Conservation (phyloP, 2,888 invertebrate genomes). For the Octonoba sinensis region DNA sequence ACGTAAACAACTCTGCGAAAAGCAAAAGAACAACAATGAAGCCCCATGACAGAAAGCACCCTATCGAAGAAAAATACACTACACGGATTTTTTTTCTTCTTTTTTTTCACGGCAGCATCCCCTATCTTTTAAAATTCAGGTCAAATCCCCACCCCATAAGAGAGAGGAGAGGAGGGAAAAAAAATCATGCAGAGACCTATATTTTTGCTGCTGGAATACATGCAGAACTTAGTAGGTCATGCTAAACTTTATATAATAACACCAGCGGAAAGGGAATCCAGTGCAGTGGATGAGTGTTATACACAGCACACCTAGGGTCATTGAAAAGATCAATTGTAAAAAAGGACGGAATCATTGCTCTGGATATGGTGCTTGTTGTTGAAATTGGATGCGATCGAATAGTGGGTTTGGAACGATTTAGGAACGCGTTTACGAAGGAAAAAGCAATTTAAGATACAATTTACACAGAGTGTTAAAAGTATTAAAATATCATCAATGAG, state of each 20-base stretch:
- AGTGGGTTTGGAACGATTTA: too few relatives aligned
- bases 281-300: background rate
- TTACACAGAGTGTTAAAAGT: too few relatives aligned
- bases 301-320: background rate
- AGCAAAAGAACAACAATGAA: background rate
- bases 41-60: too few relatives aligned
- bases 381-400: too few relatives aligned
- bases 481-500: too few relatives aligned
- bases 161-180: background rate
- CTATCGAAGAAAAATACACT: too few relatives aligned
- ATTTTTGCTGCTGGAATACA: constrained; percentile 8
- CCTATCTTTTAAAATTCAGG: constrained; percentile 2
- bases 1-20: background rate
- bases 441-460: too few relatives aligned
- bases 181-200: constrained; percentile 1
- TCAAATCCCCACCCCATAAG: constrained; percentile 22
- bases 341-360: background rate
- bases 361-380: too few relatives aligned
- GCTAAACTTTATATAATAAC: background rate
- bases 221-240: constrained; percentile 17
- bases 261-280: constrained; percentile 2
- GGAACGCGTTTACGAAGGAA: too few relatives aligned
- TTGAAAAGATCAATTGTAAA: constrained; percentile 1
- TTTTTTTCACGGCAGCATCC: background rate
- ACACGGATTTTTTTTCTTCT: too few relatives aligned